A percentile compares a stretch with the other conserved stretches of the same genome.
Evolutionary conservation across 2,797 vertebrate genomes (phyloP).

Genomic region (Calcarius lapponicus): DNA sequence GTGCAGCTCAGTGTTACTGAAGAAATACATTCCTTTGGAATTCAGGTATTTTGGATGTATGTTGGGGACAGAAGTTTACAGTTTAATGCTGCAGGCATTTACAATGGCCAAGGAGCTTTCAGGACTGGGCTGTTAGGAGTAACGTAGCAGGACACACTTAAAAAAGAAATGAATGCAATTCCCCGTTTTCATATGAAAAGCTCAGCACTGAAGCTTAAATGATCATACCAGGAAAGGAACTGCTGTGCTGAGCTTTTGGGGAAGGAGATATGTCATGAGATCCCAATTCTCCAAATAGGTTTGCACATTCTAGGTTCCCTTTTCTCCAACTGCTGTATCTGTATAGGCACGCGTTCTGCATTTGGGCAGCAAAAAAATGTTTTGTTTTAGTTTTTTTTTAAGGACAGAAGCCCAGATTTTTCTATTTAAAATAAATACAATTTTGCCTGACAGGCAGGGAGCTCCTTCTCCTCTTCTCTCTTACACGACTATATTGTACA

Average conservation of each 20-base stretch:
- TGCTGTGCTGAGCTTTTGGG: constrained; percentile 23
- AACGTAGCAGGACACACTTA: neutral
- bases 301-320: neutral
- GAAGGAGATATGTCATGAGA: constrained; percentile 25
- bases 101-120: constrained; percentile 24
- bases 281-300: constrained; percentile 48
- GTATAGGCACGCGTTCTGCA: neutral
- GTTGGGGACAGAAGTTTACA: neutral
- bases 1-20: neutral
- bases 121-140: constrained; percentile 7
- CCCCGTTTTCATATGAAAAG: constrained; percentile 40
- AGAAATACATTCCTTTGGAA: neutral
- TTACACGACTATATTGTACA: neutral
- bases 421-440: constrained; percentile 29
- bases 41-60: neutral
- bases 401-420: neutral
- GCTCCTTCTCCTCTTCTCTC: neutral
- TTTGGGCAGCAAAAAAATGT: neutral
- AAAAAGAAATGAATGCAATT: constrained; percentile 9
- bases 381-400: neutral
- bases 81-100: constrained; percentile 14
- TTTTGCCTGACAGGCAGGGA: constrained; percentile 2
- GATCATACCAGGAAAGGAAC: neutral
- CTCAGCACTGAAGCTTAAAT: constrained; percentile 27
- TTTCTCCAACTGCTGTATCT: neutral